A percentile compares a stretch with the other conserved stretches of the same genome.
Evolutionary conservation across 2,888 invertebrate genomes (phyloP).

Genomic region (Glomeris marginata): DNA sequence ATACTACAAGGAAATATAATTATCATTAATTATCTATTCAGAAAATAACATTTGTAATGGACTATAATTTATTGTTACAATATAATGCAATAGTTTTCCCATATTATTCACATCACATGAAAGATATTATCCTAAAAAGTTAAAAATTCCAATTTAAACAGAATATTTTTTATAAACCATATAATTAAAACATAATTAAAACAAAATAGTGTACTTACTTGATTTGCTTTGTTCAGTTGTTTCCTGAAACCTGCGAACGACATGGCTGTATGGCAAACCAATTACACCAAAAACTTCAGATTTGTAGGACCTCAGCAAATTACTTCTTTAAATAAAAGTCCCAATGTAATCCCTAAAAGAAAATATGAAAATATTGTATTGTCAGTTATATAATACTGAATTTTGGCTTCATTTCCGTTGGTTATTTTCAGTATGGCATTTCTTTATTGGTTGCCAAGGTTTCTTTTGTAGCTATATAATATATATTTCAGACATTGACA

Average conservation of each 20-base stretch:
- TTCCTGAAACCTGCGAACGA: constrained; percentile 98
- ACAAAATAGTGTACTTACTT: constrained; percentile 43
- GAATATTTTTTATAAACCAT: neutral
- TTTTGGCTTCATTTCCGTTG: no score
- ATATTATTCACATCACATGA: neutral
- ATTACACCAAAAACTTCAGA: neutral
- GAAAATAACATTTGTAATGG: neutral
- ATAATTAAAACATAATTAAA: neutral
- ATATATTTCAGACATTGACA: no score
- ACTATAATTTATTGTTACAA: no score
- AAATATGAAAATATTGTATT: no score
- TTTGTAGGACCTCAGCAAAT: no score
- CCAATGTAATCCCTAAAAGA: no score
- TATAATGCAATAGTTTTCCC: neutral
- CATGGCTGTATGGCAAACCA: constrained; percentile 42
- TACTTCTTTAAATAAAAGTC: no score
- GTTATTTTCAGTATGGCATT: no score
- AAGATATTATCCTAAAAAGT: neutral
- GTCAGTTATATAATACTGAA: no score
- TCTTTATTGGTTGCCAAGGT: no score
- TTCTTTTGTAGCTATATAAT: no score
- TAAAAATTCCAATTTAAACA: neutral
- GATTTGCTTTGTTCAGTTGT: constrained; percentile 99
- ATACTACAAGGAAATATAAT: constrained; percentile 54
- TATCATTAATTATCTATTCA: neutral